Base-by-base conservation (phyloP, 2,888 invertebrate species). In the Calameuta pallipes region DNA sequence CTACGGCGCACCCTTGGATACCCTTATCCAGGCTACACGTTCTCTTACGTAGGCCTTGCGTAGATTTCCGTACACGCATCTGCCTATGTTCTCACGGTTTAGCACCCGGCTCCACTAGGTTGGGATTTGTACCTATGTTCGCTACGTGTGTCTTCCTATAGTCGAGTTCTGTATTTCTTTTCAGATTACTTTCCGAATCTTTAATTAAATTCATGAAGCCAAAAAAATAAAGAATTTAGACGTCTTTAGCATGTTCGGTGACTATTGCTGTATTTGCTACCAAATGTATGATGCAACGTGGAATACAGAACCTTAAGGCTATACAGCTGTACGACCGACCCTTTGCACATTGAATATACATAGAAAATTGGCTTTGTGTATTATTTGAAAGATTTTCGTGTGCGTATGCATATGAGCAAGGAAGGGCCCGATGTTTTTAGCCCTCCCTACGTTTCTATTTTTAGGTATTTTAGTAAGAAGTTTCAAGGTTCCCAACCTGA, bases 11-110 rank as follows among this genome's bases (percentile, higher is more conserved):
- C 71, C 71, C 71, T 71, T 30, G 56, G 56, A 56, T 31, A 34
- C 71, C 71, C 71, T 71, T 34, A 71, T 71, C 71, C 71, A 71
- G 34, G 71, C 71, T 71, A 31, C 31, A 11, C 71, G 71, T 11
- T 71, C 71, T 71, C 71, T 71, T 71, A 71, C 71, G 71, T 33
- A 56, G 56, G 56, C 81, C 82, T 84, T 82, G 83, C 79, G 81
- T 82, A 80, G 80, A 86, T 86, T 86, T 82, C 83, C 81, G 80
- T 77, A 82, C 82, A 81, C 82, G 85, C 86, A 86, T 86, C 86
- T 86, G 86, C 83, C 81, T 82, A 74, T 75, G 83, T 86, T 86
- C 86, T 86, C 86, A 86, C 86, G 86, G 82, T 81, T 75, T 83
- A 68, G 80, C 82, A 71, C 71, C 71, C 71, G 71, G 71, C 71